Evolutionary conservation across 2,797 vertebrate genomes (phyloP), one percentile per base, ranked within the genome.

Genomic region (Sternarchorhynchus goeldii): DNA sequence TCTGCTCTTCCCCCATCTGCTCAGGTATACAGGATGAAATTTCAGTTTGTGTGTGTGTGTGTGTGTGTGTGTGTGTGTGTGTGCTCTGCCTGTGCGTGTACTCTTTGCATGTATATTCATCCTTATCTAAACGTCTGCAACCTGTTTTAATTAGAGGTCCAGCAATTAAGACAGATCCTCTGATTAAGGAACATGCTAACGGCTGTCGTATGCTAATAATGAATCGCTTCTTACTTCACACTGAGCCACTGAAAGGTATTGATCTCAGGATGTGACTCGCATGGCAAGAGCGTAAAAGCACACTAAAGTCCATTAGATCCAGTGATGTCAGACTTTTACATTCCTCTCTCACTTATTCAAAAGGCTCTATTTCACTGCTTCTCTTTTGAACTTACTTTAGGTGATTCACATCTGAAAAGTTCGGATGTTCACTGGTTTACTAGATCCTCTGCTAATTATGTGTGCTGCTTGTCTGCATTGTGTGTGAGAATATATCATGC

Each of bases 121-220:
- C 45, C 12, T 50, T 50, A 12, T 14, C 45, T 50, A 50, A 50
- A 50, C 14, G 45, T 50, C 36, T 29, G n/a, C 75, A 73, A 84
- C 76, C 74, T 82, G 63, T 84, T 72, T 83, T 83, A 80, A 81
- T 87, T 82, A 84, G 58, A 45, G 10, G n/a, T 59, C 45, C 63
- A 68, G 65, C 84, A 81, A 84, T 84, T 81, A 81, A 73, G 78
- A 82, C 78, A 77, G 75, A 82, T 84, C 76, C 50, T 60, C 68
- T 80, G 72, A 78, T 84, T 86, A 82, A 75, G 78, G 79, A 73
- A 71, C 82, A 83, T 67, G 67, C 72, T 76, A 83, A 81, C 73
- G 60, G 84, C 82, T 83, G 78, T 81, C 84, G 75, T 80, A 82
- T 77, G 75, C 53, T 84, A 75, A 81, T 84, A 84, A 85, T 78